phyloP scores from a whole-genome alignment of 2,888 invertebrate species.

The Pseudoips prasinana region DNA sequence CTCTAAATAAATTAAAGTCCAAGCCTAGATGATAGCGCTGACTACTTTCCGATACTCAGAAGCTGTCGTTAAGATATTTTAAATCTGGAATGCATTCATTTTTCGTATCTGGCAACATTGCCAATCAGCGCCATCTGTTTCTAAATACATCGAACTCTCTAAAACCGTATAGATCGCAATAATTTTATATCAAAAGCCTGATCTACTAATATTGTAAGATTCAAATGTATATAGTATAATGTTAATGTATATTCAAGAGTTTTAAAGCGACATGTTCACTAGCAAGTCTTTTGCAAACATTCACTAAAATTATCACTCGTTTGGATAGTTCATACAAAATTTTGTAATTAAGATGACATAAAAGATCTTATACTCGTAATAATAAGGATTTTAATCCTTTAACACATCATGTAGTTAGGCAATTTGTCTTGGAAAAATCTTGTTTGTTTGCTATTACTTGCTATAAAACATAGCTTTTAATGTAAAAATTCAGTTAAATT shows the following conservation, averaged over 20 bases:
- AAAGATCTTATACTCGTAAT: too few relatives aligned
- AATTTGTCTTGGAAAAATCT: too few relatives aligned
- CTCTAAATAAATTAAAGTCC: conserved; percentile 55
- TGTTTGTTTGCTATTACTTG: too few relatives aligned
- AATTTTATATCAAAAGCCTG: conserved; percentile 45
- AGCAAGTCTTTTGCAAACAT: background rate
- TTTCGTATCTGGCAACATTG: conserved; percentile 42
- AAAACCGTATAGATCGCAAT: conserved; percentile 24
- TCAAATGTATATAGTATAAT: conserved; percentile 27
- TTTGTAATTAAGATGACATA: too few relatives aligned
- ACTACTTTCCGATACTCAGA: conserved; percentile 24
- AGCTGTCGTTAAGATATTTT: conserved; percentile 37
- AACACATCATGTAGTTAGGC: too few relatives aligned
- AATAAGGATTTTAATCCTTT: too few relatives aligned
- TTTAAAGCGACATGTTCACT: conserved; percentile 17
- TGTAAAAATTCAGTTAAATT: too few relatives aligned
- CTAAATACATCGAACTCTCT: conserved; percentile 26
- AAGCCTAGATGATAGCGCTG: conserved; percentile 33
- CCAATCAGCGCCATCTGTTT: conserved; percentile 18
- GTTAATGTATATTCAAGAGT: conserved; percentile 30
- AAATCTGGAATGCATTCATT: conserved; percentile 70
- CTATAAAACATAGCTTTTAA: too few relatives aligned
- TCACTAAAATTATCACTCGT: too few relatives aligned
- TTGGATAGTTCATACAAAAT: too few relatives aligned
- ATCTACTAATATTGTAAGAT: conserved; percentile 27